Conservation (phyloP, 2,888 invertebrate genomes). For the Noctua janthina region DNA sequence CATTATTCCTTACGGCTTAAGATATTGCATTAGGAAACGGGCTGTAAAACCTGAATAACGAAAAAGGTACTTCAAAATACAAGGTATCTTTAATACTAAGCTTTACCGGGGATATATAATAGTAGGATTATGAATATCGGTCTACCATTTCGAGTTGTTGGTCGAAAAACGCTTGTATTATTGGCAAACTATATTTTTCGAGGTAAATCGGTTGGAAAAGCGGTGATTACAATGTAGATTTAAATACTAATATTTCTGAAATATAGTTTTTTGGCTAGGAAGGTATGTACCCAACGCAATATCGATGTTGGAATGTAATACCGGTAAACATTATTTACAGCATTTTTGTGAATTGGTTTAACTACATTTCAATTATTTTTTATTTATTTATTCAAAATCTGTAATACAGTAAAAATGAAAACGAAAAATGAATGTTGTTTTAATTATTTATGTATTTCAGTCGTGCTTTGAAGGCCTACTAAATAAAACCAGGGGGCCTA, state of each 20-base stretch:
- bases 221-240: slow-evolving; percentile 32
- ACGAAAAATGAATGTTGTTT: background rate
- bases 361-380: background rate
- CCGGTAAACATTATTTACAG: too few relatives aligned
- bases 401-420: too few relatives aligned
- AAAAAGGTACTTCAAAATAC: slow-evolving; percentile 42
- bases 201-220: slow-evolving; percentile 11
- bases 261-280: background rate
- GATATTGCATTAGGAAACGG: slow-evolving; percentile 47
- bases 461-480: background rate
- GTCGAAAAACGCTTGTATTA: slow-evolving; percentile 26
- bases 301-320: background rate
- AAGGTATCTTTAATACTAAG: slow-evolving; percentile 30
- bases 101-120: slow-evolving; percentile 40
- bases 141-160: slow-evolving; percentile 22
- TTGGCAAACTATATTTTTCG: slow-evolving; percentile 27
- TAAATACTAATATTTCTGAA: background rate
- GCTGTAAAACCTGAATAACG: slow-evolving; percentile 35
- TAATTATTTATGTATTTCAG: background rate
- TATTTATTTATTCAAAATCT: too few relatives aligned
- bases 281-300: background rate
- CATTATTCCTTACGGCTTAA: slow-evolving; percentile 60
- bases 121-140: slow-evolving; percentile 47
- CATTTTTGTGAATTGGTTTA: background rate
- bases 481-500: background rate